These are phyloP conservation scores for Umimayanthus chanpuru DNA, from an alignment of 92 coral and sea anemone genomes.

Conservation along the genomic window DNA sequence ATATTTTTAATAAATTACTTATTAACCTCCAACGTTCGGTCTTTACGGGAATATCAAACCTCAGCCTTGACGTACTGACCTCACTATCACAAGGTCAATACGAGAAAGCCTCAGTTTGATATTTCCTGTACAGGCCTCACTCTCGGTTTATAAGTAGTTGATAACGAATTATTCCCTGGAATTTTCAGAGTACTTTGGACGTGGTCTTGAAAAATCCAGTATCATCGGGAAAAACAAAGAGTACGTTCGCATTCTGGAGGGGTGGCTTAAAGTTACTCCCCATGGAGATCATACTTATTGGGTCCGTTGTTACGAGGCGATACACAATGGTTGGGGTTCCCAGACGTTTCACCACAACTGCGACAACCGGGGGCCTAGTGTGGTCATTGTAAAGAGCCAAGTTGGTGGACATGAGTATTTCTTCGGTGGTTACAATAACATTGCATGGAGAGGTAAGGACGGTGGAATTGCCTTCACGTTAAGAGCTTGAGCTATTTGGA, in stretches of 20 bases:
- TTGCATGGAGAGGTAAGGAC: not conserved
- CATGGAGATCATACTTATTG: not conserved
- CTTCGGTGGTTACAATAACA: not conserved
- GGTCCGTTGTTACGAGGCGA: not conserved
- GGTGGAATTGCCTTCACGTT: not conserved
- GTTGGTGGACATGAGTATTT: not conserved
- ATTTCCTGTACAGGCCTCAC: no score
- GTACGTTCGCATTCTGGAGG: not conserved
- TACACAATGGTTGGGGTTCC: not conserved
- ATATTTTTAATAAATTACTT: no score
- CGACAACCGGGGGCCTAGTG: not conserved
- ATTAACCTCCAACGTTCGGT: no score
- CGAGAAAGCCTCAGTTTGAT: no score
- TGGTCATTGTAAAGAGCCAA: not conserved
- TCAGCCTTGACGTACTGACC: no score
- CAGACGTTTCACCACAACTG: no score
- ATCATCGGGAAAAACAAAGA: not conserved
- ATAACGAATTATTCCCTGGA: not conserved
- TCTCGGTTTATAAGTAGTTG: no score
- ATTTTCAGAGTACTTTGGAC: not conserved
- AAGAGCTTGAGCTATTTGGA: no score
- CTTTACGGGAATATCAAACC: no score
- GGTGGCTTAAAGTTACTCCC: not conserved
- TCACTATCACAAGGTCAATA: no score
- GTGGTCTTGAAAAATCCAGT: not conserved